Base-by-base conservation (phyloP, 1,140 invertebrate genomes). In the Brachionus rubens region DNA sequence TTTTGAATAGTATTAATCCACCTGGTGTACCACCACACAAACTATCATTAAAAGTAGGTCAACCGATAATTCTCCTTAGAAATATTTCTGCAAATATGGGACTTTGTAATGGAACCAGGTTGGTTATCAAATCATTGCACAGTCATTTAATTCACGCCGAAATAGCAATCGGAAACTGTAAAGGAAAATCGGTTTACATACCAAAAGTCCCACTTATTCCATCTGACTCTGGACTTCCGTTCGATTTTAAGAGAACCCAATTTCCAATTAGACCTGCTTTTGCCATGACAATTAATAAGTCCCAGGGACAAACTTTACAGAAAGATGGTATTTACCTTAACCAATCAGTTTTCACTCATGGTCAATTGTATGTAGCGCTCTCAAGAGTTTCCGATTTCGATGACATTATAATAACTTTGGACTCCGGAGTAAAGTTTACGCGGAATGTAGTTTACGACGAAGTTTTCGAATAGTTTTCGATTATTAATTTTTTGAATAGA, bases 221-320 rank as follows among this genome's bases (percentile, higher is more conserved):
- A 54, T 78, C 75, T 21, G 79, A 80, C 40, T 24, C 14, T 24
- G 76, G 52, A 26, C 24, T 79, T 10, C 77, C 79, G n/a, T 79
- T 80, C 76, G 81, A 86, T 68, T 86, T 87, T 76, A 84, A 83
- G 79, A 54, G 87, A 52, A 43, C 85, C 0, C 86, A 88, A 78
- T 87, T 88, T 82, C 85, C 86, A 21, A 43, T 88, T 0, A 78
- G 82, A 75, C 68, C 85, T 2, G 76, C 79, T 7, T 81, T 78
- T 77, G 77, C 79, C 26, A 79, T 81, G 75, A 80, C 79, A 9
- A 80, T 81, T 9, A 81, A 81, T 70, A 81, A 79, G 56, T 77
- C 80, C 10, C 80, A 81, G 78, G 78, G 80, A 21, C 79, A 80
- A 77, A 81, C 79, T 3, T 78, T 81, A 10, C 50, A 77, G 6